Base-by-base conservation (phyloP, 1,140 invertebrate species). In the Drosophila ironensis region DNA sequence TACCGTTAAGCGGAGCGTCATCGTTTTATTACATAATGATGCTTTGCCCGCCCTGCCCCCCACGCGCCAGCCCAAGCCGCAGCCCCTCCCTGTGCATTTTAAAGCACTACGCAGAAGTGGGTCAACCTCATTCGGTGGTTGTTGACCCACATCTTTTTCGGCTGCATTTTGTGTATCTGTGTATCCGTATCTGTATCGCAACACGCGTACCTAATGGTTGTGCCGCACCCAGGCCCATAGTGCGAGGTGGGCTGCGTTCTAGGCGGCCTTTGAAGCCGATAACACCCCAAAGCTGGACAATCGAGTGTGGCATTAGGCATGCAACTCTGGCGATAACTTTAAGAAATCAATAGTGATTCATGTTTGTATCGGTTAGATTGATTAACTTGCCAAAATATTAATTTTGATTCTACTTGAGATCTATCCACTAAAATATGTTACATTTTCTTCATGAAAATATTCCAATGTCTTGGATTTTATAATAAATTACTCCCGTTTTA, bases 61-160 rank as follows among this genome's bases (percentile, higher is more conserved):
- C n/a, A n/a, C n/a, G n/a, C n/a, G n/a, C n/a, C n/a, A n/a, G n/a
- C n/a, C n/a, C n/a, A n/a, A n/a, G n/a, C n/a, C n/a, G n/a, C n/a
- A n/a, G n/a, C n/a, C n/a, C n/a, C n/a, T n/a, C n/a, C n/a, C n/a
- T n/a, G 47, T 72, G 68, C 72, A 84, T 84, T 84, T 84, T 82
- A 84, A 82, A 78, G 54, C 70, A 57, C 70, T 59, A 74, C 35
- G 22, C 44, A 56, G 42, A 60, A 60, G 66, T 84, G 82, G 78
- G 78, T 84, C 78, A 84, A 84, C 78, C 86, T 78, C 59, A 74
- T 78, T 82, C 69, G 78, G 78, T 84, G 80, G 80, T 84, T 78
- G 80, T 86, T 84, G 78, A 84, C 78, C 78, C 80, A 84, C 74
- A 84, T 84, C 54, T 84, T 71, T 73, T 84, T 82, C 50, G 78